Evolutionary conservation across 2,888 invertebrate genomes (phyloP).

Genomic region (Drosophila merina): DNA sequence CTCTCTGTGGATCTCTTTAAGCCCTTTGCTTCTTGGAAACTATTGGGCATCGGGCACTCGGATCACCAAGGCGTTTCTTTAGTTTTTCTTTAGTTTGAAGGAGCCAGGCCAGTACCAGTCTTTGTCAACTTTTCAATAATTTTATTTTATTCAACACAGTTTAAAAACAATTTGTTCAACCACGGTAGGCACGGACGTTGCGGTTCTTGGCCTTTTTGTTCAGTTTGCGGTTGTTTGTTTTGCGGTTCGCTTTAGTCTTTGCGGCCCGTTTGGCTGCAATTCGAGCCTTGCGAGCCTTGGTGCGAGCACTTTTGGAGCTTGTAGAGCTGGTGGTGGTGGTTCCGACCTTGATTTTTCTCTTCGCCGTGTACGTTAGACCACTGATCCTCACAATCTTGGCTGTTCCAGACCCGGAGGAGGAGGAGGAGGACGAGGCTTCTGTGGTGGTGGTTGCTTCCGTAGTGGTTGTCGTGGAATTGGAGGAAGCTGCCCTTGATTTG

Average conservation of each 20-base stretch:
- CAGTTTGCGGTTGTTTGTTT: constrained; percentile 9
- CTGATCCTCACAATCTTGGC: constrained; percentile 18
- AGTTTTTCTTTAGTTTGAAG: too few species aligned
- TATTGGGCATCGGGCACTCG: too few species aligned
- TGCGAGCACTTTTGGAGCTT: constrained; percentile 14
- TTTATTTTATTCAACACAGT: constrained; percentile 1
- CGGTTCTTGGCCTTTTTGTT: constrained; percentile 1
- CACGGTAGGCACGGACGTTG: constrained; percentile 11
- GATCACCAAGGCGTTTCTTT: too few species aligned
- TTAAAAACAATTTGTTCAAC: constrained; percentile 2
- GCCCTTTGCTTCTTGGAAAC: too few species aligned
- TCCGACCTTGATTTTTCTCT: constrained; percentile 18
- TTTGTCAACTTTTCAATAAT: background rate
- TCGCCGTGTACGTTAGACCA: constrained; percentile 22
- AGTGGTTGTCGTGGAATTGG: constrained; percentile 3
- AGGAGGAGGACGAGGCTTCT: constrained; percentile 1
- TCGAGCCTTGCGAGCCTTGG: constrained; percentile 28
- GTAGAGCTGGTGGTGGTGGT: constrained; percentile 7
- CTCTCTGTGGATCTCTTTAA: too few species aligned
- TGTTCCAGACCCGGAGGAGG: constrained; percentile 1
- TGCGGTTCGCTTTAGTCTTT: constrained; percentile 1
- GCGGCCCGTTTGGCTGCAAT: constrained; percentile 6
- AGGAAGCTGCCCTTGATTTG: constrained; percentile 5
- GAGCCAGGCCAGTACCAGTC: too few species aligned
- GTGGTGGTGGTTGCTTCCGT: constrained; percentile 11